Conservation (phyloP, 2,113 vertebrate species). For the Microcebus tavaratra region DNA sequence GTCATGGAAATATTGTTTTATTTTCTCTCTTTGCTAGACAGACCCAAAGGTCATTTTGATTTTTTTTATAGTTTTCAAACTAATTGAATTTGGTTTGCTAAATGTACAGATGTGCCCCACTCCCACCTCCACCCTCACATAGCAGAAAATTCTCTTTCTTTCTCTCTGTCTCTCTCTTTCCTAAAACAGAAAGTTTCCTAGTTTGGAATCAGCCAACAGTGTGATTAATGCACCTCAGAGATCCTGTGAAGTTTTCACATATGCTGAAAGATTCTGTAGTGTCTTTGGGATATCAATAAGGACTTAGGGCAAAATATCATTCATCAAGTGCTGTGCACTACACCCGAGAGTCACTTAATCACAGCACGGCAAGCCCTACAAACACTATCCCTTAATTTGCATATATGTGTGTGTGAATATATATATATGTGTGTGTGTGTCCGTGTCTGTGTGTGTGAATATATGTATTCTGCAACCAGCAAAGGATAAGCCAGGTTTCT, state of each 20-base stretch:
- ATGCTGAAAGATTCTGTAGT: not conserved
- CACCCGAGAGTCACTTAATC: not conserved
- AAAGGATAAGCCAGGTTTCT: conserved; percentile 60
- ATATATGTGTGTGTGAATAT: not conserved
- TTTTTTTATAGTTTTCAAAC: conserved; percentile 42
- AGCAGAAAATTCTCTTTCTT: not conserved
- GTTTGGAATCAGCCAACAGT: conserved; percentile 28
- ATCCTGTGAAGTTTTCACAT: conserved; percentile 18
- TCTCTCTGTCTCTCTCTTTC: no score
- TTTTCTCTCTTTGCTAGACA: conserved; percentile 10
- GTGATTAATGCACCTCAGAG: not conserved
- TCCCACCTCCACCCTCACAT: no score
- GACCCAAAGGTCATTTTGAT: conserved; percentile 41
- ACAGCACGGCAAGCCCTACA: not conserved
- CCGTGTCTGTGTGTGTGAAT: not conserved
- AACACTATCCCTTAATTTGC: not conserved
- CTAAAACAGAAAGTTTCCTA: conserved; percentile 5
- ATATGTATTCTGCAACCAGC: not conserved
- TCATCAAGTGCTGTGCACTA: not conserved
- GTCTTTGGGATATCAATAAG: not conserved
- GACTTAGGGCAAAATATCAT: not conserved
- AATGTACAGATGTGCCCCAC: not conserved
- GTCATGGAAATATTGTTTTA: not conserved
- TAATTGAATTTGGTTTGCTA: conserved; percentile 45
- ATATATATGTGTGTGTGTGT: not conserved